These are phyloP conservation scores for Phoeniculus purpureus DNA, from an alignment of 2,797 vertebrate genomes.

Conservation along the genomic window DNA sequence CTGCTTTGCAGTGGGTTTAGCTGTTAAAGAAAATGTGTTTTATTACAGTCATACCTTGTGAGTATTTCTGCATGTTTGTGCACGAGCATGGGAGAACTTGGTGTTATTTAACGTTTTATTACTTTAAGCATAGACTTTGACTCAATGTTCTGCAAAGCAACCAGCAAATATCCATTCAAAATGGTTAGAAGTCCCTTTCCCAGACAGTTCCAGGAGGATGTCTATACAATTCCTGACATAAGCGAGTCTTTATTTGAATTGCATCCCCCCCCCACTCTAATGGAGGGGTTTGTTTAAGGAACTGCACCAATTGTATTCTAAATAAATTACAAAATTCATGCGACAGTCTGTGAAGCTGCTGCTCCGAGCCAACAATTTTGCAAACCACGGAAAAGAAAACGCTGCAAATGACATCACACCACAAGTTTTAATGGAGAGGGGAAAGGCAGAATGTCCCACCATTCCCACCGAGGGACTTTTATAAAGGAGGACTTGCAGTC, in stretches of 20 bases:
- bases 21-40: background rate
- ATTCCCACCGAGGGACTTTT: constrained; percentile 7
- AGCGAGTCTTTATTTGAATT: constrained; percentile 19
- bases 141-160: background rate
- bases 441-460: background rate
- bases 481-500: constrained; percentile 27
- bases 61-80: background rate
- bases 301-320: constrained; percentile 24
- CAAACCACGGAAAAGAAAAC: constrained; percentile 1
- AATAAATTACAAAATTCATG: constrained; percentile 44
- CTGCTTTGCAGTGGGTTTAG: background rate
- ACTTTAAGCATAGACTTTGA: background rate
- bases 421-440: background rate
- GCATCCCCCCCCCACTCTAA: background rate
- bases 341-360: background rate
- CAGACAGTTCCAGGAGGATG: constrained; percentile 15
- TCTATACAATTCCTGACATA: constrained; percentile 14
- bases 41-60: background rate
- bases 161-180: background rate
- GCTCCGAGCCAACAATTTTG: constrained; percentile 7
- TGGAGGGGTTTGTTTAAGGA: constrained; percentile 42
- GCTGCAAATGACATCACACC: background rate
- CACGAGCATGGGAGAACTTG: background rate
- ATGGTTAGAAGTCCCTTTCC: background rate
- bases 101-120: background rate